phyloP scores from a whole-genome alignment of 2,113 vertebrate genomes.

The Pycnonotus jocosus region DNA sequence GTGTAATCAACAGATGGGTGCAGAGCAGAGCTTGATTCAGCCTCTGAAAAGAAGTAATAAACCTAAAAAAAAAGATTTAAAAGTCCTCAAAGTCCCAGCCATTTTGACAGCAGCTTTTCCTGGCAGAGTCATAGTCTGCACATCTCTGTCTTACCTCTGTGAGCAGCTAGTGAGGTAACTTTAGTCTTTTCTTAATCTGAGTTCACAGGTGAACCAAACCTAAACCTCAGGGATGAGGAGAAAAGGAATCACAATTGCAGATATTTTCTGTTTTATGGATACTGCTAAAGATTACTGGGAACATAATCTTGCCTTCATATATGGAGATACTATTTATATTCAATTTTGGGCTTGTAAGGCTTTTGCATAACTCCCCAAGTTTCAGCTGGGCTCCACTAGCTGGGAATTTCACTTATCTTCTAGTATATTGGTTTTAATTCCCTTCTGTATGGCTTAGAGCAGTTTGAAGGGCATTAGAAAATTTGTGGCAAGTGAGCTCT shows the following conservation, averaged over 20 bases:
- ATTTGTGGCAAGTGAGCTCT: not conserved
- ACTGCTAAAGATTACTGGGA: not conserved
- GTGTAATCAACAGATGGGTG: not conserved
- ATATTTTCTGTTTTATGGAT: not conserved
- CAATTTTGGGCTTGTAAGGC: not conserved
- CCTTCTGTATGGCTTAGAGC: not conserved
- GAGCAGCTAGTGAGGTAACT: not conserved
- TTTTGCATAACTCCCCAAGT: not conserved
- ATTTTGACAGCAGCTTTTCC: not conserved
- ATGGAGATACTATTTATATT: not conserved
- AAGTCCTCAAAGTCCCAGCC: not conserved
- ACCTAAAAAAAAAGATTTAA: not conserved
- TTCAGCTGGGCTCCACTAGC: not conserved
- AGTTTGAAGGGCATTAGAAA: not conserved
- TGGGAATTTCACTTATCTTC: not conserved
- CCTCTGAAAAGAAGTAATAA: slow-evolving; percentile 8
- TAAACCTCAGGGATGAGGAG: not conserved
- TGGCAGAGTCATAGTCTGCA: not conserved
- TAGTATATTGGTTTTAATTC: not conserved
- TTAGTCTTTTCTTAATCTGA: not conserved
- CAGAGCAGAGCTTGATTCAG: not conserved
- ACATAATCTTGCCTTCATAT: not conserved
- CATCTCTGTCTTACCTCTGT: not conserved
- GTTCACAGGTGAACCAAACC: not conserved
- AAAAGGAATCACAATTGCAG: not conserved